These are phyloP conservation scores for Myiotriccus ornatus DNA, from an alignment of 2,797 vertebrate genomes.

Conservation along the genomic window DNA sequence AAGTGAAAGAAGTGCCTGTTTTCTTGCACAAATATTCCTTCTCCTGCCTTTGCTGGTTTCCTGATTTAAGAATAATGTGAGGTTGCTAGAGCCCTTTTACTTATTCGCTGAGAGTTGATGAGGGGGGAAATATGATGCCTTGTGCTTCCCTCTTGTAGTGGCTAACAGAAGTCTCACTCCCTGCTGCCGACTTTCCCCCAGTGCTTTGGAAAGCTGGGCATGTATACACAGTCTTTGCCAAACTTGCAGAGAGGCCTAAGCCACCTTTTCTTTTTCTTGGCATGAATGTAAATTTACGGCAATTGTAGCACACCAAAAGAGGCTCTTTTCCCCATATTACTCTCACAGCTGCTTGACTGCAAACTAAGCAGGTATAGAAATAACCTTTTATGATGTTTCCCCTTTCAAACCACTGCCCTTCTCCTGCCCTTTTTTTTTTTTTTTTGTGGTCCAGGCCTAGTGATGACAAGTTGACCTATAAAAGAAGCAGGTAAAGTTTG, in stretches of 20 bases:
- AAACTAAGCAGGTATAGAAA: not conserved
- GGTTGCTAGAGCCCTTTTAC: not conserved
- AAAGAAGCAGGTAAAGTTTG: not conserved
- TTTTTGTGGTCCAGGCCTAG: not conserved
- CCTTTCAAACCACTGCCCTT: not conserved
- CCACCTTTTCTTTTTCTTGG: not conserved
- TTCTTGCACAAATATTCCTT: not conserved
- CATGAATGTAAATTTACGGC: not conserved
- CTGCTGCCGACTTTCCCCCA: not conserved
- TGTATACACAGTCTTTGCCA: not conserved
- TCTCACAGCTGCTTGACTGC: not conserved
- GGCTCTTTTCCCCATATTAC: not conserved
- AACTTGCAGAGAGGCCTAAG: not conserved
- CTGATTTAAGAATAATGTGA: not conserved
- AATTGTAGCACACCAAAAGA: not conserved
- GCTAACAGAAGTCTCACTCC: not conserved
- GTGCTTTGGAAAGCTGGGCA: not conserved
- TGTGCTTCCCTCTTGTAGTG: not conserved
- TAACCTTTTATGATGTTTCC: not conserved
- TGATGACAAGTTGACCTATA: not conserved
- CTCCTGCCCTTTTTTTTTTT: not conserved
- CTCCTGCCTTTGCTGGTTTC: not conserved
- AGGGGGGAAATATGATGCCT: not conserved
- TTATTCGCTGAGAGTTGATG: not conserved
- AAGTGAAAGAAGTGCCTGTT: not conserved